A percentile compares a stretch with the other conserved stretches of the same genome.
Conservation (phyloP, 2,888 invertebrate species). For the Chirona hameri region DNA sequence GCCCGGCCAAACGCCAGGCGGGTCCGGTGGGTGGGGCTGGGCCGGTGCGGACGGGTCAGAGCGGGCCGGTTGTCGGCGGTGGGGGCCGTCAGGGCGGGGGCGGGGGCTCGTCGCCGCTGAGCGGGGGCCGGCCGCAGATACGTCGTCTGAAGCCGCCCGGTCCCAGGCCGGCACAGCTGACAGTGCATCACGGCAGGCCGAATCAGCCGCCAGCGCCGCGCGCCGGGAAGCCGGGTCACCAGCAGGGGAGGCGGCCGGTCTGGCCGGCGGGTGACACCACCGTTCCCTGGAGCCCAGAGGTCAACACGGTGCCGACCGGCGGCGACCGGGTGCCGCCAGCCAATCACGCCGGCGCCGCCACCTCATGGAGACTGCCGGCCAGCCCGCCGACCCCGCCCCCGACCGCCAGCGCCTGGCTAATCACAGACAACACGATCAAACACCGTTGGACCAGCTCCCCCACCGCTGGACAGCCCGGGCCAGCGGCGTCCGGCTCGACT, state of each 20-base stretch:
- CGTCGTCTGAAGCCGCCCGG: too few relatives aligned
- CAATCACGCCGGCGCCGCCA: background rate
- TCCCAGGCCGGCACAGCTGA: too few relatives aligned
- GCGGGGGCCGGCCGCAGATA: too few relatives aligned
- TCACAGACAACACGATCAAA: background rate
- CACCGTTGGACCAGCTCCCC: background rate
- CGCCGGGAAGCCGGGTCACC: too few relatives aligned
- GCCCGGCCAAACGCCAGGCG: background rate
- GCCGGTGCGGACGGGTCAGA: background rate
- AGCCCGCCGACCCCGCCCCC: background rate
- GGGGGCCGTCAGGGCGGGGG: too few relatives aligned
- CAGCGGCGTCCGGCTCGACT: background rate
- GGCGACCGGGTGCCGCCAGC: background rate
- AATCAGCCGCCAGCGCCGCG: too few relatives aligned
- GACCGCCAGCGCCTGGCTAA: background rate
- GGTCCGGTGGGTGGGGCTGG: background rate
- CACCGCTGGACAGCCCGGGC: background rate
- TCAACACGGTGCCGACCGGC: background rate
- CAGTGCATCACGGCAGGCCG: too few relatives aligned
- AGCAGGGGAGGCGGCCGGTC: background rate
- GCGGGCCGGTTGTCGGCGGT: background rate
- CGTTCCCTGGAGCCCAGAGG: background rate
- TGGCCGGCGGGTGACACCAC: background rate
- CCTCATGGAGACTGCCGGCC: background rate
- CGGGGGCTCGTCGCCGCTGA: too few relatives aligned